phyloP scores from a whole-genome alignment of 2,797 vertebrate genomes.

The Mormyrus proboscirostris region DNA sequence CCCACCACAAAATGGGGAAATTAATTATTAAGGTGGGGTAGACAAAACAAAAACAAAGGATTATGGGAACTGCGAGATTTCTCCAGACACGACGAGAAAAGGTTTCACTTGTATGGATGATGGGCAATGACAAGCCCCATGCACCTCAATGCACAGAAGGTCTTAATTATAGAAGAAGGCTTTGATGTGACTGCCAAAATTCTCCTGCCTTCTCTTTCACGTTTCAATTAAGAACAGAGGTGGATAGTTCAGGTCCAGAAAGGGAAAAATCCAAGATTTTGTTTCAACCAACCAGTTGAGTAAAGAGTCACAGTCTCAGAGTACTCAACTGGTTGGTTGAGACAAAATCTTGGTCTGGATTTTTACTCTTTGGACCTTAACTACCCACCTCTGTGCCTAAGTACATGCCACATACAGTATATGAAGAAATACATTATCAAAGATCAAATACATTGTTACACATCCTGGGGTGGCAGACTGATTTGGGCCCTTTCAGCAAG shows the following conservation, averaged over 20 bases:
- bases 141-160: background rate
- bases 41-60: conserved; percentile 18
- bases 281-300: background rate
- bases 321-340: background rate
- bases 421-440: background rate
- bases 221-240: background rate
- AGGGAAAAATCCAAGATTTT: background rate
- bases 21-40: background rate
- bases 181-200: background rate
- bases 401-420: background rate
- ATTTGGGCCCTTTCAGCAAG: background rate
- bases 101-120: conserved; percentile 47
- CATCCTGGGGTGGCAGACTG: background rate
- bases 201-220: background rate
- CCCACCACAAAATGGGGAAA: background rate
- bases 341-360: background rate
- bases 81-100: conserved; percentile 25
- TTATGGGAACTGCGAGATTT: conserved; percentile 27
- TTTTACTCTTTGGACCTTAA: background rate
- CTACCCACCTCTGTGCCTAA: background rate
- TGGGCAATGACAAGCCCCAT: conserved; percentile 26
- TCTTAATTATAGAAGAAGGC: conserved; percentile 61
- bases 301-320: background rate
- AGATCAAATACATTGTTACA: background rate
- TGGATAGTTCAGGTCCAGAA: background rate